phyloP scores from a whole-genome alignment of 1,140 invertebrate genomes.

The Physella acuta region DNA sequence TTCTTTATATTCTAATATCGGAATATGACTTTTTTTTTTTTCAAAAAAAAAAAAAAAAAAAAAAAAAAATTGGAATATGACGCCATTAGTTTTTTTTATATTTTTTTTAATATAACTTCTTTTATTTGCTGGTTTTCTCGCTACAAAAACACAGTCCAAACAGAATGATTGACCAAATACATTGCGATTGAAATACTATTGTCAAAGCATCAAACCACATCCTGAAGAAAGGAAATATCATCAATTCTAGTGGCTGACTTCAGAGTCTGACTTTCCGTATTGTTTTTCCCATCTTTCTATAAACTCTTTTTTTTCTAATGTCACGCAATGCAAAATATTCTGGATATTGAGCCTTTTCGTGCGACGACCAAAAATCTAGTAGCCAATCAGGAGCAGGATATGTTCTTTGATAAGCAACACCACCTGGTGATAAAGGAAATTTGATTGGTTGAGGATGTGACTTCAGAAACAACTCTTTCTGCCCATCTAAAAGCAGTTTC shows the following conservation, averaged over 20 bases:
- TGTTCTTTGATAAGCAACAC: slow-evolving; percentile 72
- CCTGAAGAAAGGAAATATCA: too few relatives aligned
- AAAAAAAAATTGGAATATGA: too few relatives aligned
- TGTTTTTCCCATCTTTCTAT: slow-evolving; percentile 83
- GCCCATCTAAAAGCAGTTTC: slow-evolving; percentile 72
- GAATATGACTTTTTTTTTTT: too few relatives aligned
- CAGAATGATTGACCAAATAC: too few relatives aligned
- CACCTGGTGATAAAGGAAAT: slow-evolving; percentile 75
- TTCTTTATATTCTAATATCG: too few relatives aligned
- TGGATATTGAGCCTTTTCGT: slow-evolving; percentile 91
- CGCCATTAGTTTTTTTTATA: too few relatives aligned
- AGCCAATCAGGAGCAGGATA: slow-evolving; percentile 72
- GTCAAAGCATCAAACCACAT: too few relatives aligned
- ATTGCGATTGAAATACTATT: too few relatives aligned
- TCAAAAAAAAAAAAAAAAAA: too few relatives aligned
- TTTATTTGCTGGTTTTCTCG: too few relatives aligned
- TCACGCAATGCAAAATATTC: slow-evolving; percentile 91
- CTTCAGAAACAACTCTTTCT: slow-evolving; percentile 74
- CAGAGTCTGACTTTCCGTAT: slow-evolving; percentile 64
- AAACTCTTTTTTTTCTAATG: slow-evolving; percentile 86
- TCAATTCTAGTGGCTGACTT: slow-evolving; percentile 22
- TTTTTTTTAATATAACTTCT: too few relatives aligned
- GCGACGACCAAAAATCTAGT: slow-evolving; percentile 88
- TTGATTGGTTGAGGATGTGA: slow-evolving; percentile 66
- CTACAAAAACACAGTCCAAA: too few relatives aligned